A percentile compares a stretch with the other conserved stretches of the same genome.
phyloP scores from a whole-genome alignment of 2,113 vertebrate genomes.

The human region GRCh38 chr17:71921501-71922000 shows the following conservation, averaged over 20 bases:
- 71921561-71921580: neutral
- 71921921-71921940: neutral
- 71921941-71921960: neutral
- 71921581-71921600: neutral
- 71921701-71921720: neutral
- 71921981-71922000: neutral
- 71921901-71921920: neutral
- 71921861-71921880: neutral
- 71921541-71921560: neutral
- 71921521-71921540: neutral
- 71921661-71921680: neutral
- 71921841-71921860: no score
- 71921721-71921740: neutral
- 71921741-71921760: neutral
- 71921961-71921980: neutral
- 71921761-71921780: neutral
- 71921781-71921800: neutral
- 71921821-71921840: neutral
- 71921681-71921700: neutral
- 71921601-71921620: neutral
- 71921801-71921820: neutral
- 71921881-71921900: no score
- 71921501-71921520: neutral
- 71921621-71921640: rapidly evolving
- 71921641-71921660: neutral